Conservation (phyloP, 1,140 invertebrate species). For the Drosophila parvula region DNA sequence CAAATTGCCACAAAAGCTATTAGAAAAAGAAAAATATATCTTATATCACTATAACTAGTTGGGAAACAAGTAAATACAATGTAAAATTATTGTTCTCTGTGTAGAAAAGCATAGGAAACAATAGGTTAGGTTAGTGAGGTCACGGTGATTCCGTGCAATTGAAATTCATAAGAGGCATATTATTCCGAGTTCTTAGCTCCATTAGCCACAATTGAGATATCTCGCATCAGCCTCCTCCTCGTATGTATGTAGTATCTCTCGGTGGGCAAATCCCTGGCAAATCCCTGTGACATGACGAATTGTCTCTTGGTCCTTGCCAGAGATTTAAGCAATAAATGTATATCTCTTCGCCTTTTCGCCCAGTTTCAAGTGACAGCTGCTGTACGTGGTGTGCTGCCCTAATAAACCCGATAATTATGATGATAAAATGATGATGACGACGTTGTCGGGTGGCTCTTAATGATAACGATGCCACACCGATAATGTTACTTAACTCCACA, state of each 20-base stretch:
- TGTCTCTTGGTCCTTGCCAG: conserved; percentile 58
- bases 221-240: not conserved
- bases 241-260: not conserved
- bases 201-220: conserved; percentile 72
- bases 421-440: conserved; percentile 78
- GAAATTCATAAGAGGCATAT: conserved; percentile 69
- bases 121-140: not conserved
- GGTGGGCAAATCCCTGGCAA: conserved; percentile 8
- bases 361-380: conserved; percentile 28
- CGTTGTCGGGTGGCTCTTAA: conserved; percentile 53
- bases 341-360: not conserved
- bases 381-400: conserved; percentile 69
- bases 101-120: not conserved
- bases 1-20: no score
- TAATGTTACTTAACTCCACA: conserved; percentile 79
- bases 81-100: not conserved
- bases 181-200: conserved; percentile 43
- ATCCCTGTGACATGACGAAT: conserved; percentile 75
- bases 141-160: conserved; percentile 54
- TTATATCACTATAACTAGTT: no score
- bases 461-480: conserved; percentile 60
- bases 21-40: no score
- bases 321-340: conserved; percentile 44
- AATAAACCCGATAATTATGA: conserved; percentile 76
- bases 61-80: no score